Percentiles rank a stretch among this genome's conserved stretches.
Conservation (phyloP, 1,140 invertebrate species). For the Ceratoteleas bidentatus region DNA sequence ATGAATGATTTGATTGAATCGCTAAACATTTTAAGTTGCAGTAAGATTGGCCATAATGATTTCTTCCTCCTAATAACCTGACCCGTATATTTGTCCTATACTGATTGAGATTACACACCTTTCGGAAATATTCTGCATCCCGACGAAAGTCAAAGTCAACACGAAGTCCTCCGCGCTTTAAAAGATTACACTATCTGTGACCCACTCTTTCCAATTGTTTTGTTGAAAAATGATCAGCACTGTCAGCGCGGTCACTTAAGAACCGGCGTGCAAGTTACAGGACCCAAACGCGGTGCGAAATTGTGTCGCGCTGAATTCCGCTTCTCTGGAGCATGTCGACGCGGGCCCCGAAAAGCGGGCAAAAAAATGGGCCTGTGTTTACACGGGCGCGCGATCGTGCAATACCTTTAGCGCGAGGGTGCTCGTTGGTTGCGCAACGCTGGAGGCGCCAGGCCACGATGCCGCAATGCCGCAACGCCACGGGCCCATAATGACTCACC, state of each 20-base stretch:
- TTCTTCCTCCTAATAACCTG: too few species aligned
- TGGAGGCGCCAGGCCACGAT: constrained; percentile 74
- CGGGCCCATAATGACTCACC: constrained; percentile 76
- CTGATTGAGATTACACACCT: too few species aligned
- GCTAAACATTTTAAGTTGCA: too few species aligned
- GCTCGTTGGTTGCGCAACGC: constrained; percentile 74
- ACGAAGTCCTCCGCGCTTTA: background rate
- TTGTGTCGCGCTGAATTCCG: constrained; percentile 47
- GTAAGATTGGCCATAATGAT: too few species aligned
- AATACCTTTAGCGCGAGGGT: constrained; percentile 62
- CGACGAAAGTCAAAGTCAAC: too few species aligned
- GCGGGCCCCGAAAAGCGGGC: constrained; percentile 31
- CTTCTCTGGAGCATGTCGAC: constrained; percentile 47
- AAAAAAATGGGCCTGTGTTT: constrained; percentile 50
- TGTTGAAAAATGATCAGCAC: constrained; percentile 15
- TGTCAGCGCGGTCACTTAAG: background rate
- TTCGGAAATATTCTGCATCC: too few species aligned
- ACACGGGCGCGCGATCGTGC: constrained; percentile 59
- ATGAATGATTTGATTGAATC: too few species aligned
- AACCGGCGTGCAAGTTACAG: background rate
- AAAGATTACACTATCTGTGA: background rate
- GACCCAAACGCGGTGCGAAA: constrained; percentile 27
- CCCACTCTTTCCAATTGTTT: background rate
- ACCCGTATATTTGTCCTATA: too few species aligned
- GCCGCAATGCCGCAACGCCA: constrained; percentile 71